Evolutionary conservation across 1,140 invertebrate genomes (phyloP).

Genomic region (Pachyrhynchus sulphureomaculatus): DNA sequence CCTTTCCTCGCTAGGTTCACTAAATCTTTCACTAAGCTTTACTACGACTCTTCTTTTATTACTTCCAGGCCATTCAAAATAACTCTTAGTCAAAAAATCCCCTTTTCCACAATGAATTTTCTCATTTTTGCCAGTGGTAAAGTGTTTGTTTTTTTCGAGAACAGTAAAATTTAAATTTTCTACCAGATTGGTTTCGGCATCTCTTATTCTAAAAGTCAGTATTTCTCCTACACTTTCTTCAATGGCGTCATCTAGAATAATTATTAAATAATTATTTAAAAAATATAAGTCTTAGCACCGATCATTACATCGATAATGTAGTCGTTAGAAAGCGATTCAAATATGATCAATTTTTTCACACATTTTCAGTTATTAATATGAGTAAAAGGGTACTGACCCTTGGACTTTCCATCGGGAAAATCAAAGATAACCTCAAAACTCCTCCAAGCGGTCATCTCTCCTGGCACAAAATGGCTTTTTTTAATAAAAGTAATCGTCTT

Average conservation of each 20-base stretch:
- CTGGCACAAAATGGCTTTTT: background rate
- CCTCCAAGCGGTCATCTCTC: background rate
- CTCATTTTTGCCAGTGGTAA: background rate
- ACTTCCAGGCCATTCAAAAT: background rate
- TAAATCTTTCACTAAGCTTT: background rate
- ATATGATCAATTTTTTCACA: too few relatives aligned
- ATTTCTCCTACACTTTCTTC: too few relatives aligned
- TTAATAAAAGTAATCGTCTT: conserved; percentile 9
- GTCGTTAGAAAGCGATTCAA: too few relatives aligned
- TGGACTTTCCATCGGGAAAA: conserved; percentile 2
- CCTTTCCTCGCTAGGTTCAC: too few relatives aligned
- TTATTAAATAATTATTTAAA: too few relatives aligned
- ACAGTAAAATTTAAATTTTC: conserved; percentile 1
- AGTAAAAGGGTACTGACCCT: too few relatives aligned
- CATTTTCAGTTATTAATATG: too few relatives aligned
- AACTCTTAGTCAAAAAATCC: conserved; percentile 4
- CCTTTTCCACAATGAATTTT: conserved; percentile 4
- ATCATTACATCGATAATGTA: too few relatives aligned
- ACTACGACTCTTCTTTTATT: background rate
- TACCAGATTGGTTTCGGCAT: background rate
- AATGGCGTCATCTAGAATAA: too few relatives aligned
- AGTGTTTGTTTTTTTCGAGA: background rate
- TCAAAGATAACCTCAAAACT: conserved; percentile 4
- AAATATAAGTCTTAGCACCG: too few relatives aligned
- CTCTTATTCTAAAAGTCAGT: too few relatives aligned